Percentiles rank a stretch among this genome's conserved stretches.
Conservation (phyloP, 2,113 vertebrate species). For the Mellivora capensis region DNA sequence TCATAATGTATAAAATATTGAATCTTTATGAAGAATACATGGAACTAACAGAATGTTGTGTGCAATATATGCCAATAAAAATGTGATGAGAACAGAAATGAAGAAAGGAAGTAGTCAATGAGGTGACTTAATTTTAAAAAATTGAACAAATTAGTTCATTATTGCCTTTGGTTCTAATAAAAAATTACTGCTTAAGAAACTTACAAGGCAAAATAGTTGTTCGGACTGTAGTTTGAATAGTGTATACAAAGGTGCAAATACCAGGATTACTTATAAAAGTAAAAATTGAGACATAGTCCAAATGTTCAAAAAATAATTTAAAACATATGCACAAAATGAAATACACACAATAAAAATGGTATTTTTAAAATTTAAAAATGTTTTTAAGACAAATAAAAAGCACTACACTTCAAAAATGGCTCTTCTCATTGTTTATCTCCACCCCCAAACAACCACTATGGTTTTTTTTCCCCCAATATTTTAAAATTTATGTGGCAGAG, state of each 20-base stretch:
- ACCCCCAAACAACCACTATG: not conserved
- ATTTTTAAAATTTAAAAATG: no score
- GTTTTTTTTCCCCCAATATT: not conserved
- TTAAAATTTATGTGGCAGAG: no score
- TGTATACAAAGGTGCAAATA: not conserved
- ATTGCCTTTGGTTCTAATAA: not conserved
- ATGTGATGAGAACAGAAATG: not conserved
- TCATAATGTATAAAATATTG: not conserved
- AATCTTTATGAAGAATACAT: not conserved
- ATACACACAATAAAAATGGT: not conserved
- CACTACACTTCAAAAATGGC: not conserved
- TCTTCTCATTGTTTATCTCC: not conserved
- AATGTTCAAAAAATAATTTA: not conserved
- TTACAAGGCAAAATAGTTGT: not conserved
- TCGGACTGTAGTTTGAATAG: not conserved
- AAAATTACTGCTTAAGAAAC: not conserved
- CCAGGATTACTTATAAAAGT: not conserved
- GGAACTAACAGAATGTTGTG: not conserved
- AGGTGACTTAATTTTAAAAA: not conserved
- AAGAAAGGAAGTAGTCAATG: not conserved
- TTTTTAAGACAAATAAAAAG: not conserved
- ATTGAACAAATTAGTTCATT: not conserved
- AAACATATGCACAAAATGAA: not conserved
- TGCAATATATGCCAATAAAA: not conserved
- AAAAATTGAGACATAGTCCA: not conserved